Percentiles rank a stretch among this genome's conserved stretches.
phyloP scores from a whole-genome alignment of 2,888 invertebrate genomes.

The Mimas tiliae region DNA sequence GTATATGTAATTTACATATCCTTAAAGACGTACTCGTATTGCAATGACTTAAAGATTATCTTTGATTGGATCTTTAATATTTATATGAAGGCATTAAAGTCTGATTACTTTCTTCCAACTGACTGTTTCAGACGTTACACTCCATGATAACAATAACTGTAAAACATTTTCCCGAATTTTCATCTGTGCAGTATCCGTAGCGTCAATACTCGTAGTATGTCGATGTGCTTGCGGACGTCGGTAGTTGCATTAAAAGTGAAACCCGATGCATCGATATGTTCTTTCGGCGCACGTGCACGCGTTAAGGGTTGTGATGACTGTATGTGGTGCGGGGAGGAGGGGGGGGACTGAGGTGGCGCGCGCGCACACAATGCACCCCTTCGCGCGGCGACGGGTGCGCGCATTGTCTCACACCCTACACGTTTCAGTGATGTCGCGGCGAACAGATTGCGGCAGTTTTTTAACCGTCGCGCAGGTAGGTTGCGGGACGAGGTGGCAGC shows the following conservation, averaged over 20 bases:
- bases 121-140: no score
- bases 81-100: no score
- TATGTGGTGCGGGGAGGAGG: conserved; percentile 25
- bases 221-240: neutral
- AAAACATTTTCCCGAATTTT: no score
- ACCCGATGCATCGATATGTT: neutral
- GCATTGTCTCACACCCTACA: conserved; percentile 54
- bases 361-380: conserved; percentile 61
- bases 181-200: no score
- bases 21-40: no score
- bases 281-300: conserved; percentile 29
- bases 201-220: neutral
- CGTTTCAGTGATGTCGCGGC: conserved; percentile 57
- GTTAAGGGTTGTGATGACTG: conserved; percentile 30
- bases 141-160: no score
- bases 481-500: conserved; percentile 41
- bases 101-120: no score
- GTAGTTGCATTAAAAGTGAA: conserved; percentile 4
- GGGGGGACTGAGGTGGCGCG: conserved; percentile 42
- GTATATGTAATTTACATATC: no score
- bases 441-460: conserved; percentile 65
- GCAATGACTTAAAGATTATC: no score
- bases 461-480: conserved; percentile 54
- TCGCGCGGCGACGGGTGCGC: conserved; percentile 34
- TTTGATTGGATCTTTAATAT: no score